Base-by-base conservation (phyloP, 1,140 invertebrate genomes). In the Camponotus pennsylvanicus region DNA sequence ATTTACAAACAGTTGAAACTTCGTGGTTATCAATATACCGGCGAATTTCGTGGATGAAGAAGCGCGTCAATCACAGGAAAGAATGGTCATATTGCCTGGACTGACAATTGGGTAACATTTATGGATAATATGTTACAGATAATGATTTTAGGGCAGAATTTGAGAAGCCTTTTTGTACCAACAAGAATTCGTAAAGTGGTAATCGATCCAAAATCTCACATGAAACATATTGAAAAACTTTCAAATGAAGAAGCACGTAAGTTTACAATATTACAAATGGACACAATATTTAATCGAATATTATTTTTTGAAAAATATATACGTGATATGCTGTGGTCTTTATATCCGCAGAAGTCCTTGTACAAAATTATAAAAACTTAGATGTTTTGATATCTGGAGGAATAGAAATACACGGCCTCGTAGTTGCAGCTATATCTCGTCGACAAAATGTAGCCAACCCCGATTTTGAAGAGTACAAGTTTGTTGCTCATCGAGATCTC, bases 121-220 rank as follows among this genome's bases (percentile, higher is more conserved):
- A 97, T 99, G 96, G 98, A 99, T 94, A 98, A 97, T 32, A 97
- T 99, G 97, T 95, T 99, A 32, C 98, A 99, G 94, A 96, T 99
- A 88, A 96, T 97, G 86, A 97, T 99, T 70, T 92, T 99, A 1
- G 96, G 96, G 32, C 95, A 96, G 40, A 97, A 98, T 88, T 97
- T 97, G 0, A 94, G 97, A 79, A 96, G 96, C 18, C 96, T 99
- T 0, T 97, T 97, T 91, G 96, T 99, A 2, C 98, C 98, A 4
- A 99, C 98, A 1, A 96, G 97, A 88, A 98, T 99, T 34, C 96
- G 97, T 75, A 97, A 97, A 84, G 91, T 99, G 2, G 95, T 96
- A 18, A 98, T 99, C 64, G 97, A 99, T 92, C 97, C 97, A 0
- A 95, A 96, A 13, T 96, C 95, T 91, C 97, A 98, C 91, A 95